Evolutionary conservation across 1,140 invertebrate genomes (phyloP).

Genomic region (Scaptomyza montana): DNA sequence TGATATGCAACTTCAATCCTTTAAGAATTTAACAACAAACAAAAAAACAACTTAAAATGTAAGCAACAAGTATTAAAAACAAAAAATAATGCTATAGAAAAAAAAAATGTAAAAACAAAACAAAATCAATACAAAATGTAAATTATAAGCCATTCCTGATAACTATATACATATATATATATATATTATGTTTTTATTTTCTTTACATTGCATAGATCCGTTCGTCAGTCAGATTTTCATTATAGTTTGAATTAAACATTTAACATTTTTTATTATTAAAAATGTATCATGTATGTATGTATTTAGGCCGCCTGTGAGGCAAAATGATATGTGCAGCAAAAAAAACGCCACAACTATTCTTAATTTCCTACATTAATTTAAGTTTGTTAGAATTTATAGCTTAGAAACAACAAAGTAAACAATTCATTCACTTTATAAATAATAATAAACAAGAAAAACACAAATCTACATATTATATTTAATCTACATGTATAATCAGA

Average conservation of each 20-base stretch:
- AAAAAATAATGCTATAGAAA: constrained; percentile 19
- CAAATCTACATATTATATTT: constrained; percentile 32
- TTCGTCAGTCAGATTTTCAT: constrained; percentile 21
- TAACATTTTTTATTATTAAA: constrained; percentile 26
- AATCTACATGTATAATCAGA: constrained; percentile 43
- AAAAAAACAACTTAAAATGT: constrained; percentile 29
- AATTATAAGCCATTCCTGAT: constrained; percentile 73
- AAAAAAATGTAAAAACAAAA: constrained; percentile 46
- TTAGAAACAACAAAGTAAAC: constrained; percentile 60
- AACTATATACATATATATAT: constrained; percentile 43
- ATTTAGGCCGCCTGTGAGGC: constrained; percentile 67
- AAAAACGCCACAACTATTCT: constrained; percentile 72
- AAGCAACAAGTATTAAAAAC: constrained; percentile 52
- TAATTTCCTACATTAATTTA: constrained; percentile 73
- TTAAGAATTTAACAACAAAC: constrained; percentile 34
- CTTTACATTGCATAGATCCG: constrained; percentile 2
- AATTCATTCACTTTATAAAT: constrained; percentile 47
- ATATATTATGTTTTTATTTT: constrained; percentile 45
- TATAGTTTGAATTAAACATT: constrained; percentile 15
- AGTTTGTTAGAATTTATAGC: constrained; percentile 78
- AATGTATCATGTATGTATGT: constrained; percentile 25
- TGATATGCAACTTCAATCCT: constrained; percentile 43
- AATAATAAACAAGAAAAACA: constrained; percentile 37
- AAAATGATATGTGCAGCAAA: constrained; percentile 7
- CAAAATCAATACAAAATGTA: constrained; percentile 50